Base-by-base conservation (phyloP, 2,797 vertebrate species). In the Delichon dasypus region DNA sequence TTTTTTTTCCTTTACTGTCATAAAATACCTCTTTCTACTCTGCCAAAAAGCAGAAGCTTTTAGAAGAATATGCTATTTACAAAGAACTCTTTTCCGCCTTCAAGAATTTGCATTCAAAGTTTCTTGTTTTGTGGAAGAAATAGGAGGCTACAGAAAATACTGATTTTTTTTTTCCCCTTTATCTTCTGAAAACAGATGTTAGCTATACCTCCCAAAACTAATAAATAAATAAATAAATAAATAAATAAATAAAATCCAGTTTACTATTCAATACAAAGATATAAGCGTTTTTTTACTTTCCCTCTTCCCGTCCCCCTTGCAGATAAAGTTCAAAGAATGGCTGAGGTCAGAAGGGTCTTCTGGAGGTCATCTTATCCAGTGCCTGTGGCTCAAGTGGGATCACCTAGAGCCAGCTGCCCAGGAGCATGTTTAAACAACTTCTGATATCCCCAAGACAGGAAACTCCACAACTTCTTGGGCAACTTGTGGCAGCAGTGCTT, bases 281-380 rank as follows among this genome's bases (percentile, higher is more conserved):
- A 82, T 16, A 1, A 66, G 7, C 3, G 9, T 15, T 48, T 65
- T 76, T 65, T 66, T 4, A 13, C 14, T 19, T 55, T 32, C 38
- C 13, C 21, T 20, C 20, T 74, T 44, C 12, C 51, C 0, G 0
- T 16, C 5, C 18, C 4, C 9, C 10, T 32, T 54, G 54, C 9
- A 90, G 29, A 51, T 40, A 44, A 77, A 81, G 38, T 30, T 85
- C 11, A 74, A 9, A 64, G 40, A 85, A 74, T 25, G 22, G 25
- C 1, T 62, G 22, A 74, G 13, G 16, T 42, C n/a, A n/a, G 34
- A 82, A 74, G 29, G 13, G 13, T 34, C 60, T 40, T 60, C 30
- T 85, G 75, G 47, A 68, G 17, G 13, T 50, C 47, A 57, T 40
- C 51, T 74, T 30, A 79, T 27, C 16, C 29, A 68, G 34, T 1